A percentile compares a stretch with the other conserved stretches of the same genome.
Evolutionary conservation across 2,797 vertebrate genomes (phyloP).

Genomic region (Petrocephalus schoutedeni): DNA sequence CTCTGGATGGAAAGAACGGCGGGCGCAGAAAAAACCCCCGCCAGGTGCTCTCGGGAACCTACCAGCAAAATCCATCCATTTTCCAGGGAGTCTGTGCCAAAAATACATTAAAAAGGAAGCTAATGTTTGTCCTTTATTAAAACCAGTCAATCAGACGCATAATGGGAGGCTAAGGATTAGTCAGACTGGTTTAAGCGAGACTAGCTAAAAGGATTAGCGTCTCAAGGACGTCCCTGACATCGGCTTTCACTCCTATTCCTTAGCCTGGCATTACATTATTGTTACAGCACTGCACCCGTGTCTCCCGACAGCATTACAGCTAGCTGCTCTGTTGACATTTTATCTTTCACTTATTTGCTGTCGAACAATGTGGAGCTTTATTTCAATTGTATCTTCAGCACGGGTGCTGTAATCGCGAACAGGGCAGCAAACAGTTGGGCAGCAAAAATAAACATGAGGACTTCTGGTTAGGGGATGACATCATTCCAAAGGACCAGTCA

Average conservation of each 20-base stretch:
- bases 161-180: slow-evolving; percentile 6
- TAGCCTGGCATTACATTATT: background rate
- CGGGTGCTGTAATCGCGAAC: background rate
- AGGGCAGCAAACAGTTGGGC: background rate
- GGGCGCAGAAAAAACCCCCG: background rate
- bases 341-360: background rate
- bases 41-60: background rate
- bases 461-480: background rate
- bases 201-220: background rate
- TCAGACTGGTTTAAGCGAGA: slow-evolving; percentile 8
- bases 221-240: slow-evolving; percentile 13
- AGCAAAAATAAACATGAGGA: background rate
- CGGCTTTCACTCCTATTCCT: background rate
- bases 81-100: background rate
- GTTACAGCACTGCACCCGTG: background rate
- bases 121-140: slow-evolving; percentile 12
- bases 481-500: background rate
- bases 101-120: slow-evolving; percentile 1
- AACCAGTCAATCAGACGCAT: slow-evolving; percentile 9
- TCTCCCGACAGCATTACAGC: background rate
- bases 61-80: background rate
- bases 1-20: background rate
- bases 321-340: background rate
- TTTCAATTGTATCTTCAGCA: background rate
- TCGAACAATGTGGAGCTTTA: background rate